Conservation (phyloP, 2,113 vertebrate species). For the Entelurus aequoreus region DNA sequence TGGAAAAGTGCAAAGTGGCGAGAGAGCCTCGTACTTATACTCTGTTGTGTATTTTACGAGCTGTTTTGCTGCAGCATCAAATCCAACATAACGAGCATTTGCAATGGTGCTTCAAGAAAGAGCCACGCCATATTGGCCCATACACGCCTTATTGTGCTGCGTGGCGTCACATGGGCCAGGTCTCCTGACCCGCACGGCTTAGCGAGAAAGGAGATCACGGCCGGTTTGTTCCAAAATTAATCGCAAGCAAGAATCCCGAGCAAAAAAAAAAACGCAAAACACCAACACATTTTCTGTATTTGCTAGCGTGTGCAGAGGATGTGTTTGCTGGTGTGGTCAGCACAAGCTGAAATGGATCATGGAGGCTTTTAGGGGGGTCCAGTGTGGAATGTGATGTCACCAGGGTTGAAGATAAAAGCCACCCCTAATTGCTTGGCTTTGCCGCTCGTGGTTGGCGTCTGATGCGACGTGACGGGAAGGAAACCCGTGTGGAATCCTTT, state of each 20-base stretch:
- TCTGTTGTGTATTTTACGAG: too few relatives aligned
- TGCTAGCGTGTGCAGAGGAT: slow-evolving; percentile 1
- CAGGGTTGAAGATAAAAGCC: slow-evolving; percentile 60
- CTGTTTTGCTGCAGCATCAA: too few relatives aligned
- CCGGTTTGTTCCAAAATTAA: slow-evolving; percentile 50
- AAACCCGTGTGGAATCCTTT: slow-evolving; percentile 32
- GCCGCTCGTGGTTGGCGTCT: slow-evolving; percentile 37
- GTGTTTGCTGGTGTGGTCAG: not conserved
- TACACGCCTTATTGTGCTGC: slow-evolving; percentile 17
- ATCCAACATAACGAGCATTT: too few relatives aligned
- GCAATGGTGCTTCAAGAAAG: too few relatives aligned
- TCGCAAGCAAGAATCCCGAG: not conserved
- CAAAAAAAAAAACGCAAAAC: too few relatives aligned
- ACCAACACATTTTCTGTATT: not conserved
- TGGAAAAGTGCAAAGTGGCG: too few relatives aligned
- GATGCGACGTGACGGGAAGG: slow-evolving; percentile 40
- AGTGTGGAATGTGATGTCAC: slow-evolving; percentile 53
- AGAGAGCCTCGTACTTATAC: too few relatives aligned
- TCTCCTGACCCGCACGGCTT: slow-evolving; percentile 57
- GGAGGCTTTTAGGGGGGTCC: slow-evolving; percentile 49
- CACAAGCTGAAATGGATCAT: slow-evolving; percentile 43
- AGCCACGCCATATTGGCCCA: slow-evolving; percentile 6
- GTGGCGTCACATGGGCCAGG: slow-evolving; percentile 51
- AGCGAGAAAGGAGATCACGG: slow-evolving; percentile 37
- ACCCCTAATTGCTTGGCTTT: slow-evolving; percentile 57